phyloP scores from a whole-genome alignment of 2,113 vertebrate genomes.

The Canis aureus region DNA sequence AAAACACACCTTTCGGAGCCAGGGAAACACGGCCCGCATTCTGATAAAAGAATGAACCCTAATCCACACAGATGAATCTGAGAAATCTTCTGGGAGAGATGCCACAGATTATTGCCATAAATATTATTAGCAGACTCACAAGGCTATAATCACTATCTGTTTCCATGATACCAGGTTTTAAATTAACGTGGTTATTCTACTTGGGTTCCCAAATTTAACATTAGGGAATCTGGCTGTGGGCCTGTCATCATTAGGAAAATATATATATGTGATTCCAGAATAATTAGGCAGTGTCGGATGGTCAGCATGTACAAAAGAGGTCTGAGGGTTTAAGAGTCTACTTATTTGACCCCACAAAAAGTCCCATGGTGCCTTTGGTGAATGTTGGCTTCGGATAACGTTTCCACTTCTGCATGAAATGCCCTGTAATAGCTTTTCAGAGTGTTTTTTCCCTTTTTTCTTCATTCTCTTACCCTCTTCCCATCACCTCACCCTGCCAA shows the following conservation, averaged over 20 bases:
- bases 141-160: conserved; percentile 15
- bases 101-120: conserved; percentile 18
- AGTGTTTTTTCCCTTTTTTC: neutral
- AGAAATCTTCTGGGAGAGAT: conserved; percentile 40
- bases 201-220: conserved; percentile 63
- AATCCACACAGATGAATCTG: conserved; percentile 37
- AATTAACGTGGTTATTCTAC: conserved; percentile 60
- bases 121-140: conserved; percentile 59
- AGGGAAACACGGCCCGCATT: neutral
- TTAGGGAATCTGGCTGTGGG: conserved; percentile 30
- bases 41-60: conserved; percentile 60
- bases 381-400: conserved; percentile 33
- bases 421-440: neutral
- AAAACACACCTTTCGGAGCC: conserved; percentile 6
- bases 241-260: neutral
- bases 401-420: neutral
- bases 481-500: neutral
- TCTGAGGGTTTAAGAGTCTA: neutral
- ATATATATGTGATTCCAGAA: neutral
- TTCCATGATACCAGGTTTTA: conserved; percentile 45
- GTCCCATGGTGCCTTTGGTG: neutral
- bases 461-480: neutral
- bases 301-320: conserved; percentile 8
- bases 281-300: neutral
- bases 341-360: neutral